These are phyloP conservation scores for Acrobeloides nanus DNA, from an alignment of 2,888 invertebrate species.

Conservation along the genomic window DNA sequence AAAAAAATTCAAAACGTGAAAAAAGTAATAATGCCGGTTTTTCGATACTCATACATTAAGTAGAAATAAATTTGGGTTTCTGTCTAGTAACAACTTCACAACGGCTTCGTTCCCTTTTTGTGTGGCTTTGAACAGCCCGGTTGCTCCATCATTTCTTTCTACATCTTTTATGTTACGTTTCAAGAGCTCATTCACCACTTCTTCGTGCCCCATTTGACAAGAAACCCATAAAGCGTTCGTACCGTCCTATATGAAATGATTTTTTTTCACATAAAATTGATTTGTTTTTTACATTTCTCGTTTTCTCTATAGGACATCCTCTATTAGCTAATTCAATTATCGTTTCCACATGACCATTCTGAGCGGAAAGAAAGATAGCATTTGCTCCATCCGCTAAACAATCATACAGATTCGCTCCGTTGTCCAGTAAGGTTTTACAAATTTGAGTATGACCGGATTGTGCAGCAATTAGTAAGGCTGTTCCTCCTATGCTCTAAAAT, in stretches of 20 bases:
- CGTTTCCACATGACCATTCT: constrained; percentile 81
- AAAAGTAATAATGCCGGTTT: no score
- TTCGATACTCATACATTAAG: constrained; percentile 17
- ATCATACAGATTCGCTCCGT: constrained; percentile 15
- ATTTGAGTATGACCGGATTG: constrained; percentile 84
- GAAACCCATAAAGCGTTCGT: constrained; percentile 83
- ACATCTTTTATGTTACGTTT: constrained; percentile 65
- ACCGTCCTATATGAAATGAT: constrained; percentile 55
- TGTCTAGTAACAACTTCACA: constrained; percentile 66
- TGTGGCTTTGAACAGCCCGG: constrained; percentile 84
- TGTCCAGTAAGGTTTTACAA: constrained; percentile 62
- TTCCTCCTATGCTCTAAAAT: constrained; percentile 73
- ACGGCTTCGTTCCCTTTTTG: constrained; percentile 89
- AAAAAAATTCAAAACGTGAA: no score
- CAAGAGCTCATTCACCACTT: constrained; percentile 70
- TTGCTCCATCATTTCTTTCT: constrained; percentile 77
- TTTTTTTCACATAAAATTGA: no score
- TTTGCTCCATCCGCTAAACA: constrained; percentile 18
- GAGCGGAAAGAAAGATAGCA: constrained; percentile 76
- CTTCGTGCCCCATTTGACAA: constrained; percentile 85
- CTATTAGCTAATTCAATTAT: constrained; percentile 68
- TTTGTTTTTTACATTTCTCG: no score
- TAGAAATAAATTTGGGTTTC: constrained; percentile 10
- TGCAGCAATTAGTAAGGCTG: constrained; percentile 81
- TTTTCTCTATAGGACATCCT: no score